These are phyloP conservation scores for Hypercompe scribonia DNA, from an alignment of 2,888 invertebrate genomes.

Conservation along the genomic window DNA sequence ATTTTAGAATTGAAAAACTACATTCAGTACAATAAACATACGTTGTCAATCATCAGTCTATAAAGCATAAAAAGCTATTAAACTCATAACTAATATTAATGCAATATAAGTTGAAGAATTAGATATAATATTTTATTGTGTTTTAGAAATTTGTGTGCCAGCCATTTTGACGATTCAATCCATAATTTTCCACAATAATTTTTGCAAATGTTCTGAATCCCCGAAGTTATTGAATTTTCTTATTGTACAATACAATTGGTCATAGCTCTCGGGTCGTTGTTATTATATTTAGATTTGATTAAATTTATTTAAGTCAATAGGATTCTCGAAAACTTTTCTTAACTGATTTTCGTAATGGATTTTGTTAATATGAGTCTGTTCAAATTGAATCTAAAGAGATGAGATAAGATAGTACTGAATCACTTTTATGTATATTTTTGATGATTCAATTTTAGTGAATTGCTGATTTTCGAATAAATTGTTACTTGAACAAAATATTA, in stretches of 20 bases:
- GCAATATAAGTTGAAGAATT: too few relatives aligned
- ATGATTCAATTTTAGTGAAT: background rate
- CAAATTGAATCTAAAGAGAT: background rate
- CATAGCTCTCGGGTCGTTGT: constrained; percentile 38
- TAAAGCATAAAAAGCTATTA: too few relatives aligned
- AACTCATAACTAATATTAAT: too few relatives aligned
- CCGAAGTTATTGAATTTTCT: constrained; percentile 18
- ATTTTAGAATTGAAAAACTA: too few relatives aligned
- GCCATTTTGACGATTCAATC: background rate
- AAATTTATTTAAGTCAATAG: constrained; percentile 61
- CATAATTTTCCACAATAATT: background rate
- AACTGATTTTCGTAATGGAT: constrained; percentile 43
- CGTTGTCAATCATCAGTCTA: too few relatives aligned
- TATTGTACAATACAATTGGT: constrained; percentile 24
- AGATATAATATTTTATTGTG: background rate
- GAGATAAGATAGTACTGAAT: background rate
- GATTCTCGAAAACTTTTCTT: constrained; percentile 40
- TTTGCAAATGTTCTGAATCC: background rate
- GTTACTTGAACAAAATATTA: background rate
- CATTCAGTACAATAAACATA: too few relatives aligned
- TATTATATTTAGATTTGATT: constrained; percentile 67
- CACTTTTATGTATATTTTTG: background rate
- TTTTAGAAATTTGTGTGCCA: background rate
- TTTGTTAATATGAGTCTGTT: background rate
- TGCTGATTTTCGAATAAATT: background rate